Conservation (phyloP, 2,113 vertebrate genomes). For the Anser brachyrhynchus region DNA sequence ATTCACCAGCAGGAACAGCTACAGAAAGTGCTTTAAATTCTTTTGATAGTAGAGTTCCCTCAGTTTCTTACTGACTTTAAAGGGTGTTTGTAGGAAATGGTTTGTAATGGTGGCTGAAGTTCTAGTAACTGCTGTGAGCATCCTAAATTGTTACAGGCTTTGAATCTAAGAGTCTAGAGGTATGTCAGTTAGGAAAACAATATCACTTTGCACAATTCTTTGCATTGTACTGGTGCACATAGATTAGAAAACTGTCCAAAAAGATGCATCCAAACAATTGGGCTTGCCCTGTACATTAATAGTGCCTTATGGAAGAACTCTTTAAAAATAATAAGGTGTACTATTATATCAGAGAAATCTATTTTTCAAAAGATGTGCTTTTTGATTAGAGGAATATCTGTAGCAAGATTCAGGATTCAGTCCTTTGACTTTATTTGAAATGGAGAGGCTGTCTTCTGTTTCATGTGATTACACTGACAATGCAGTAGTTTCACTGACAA, state of each 20-base stretch:
- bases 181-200: not conserved
- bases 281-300: not conserved
- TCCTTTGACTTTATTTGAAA: not conserved
- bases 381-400: not conserved
- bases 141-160: not conserved
- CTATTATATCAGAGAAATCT: not conserved
- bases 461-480: accelerated
- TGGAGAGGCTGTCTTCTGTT: not conserved
- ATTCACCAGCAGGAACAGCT: not conserved
- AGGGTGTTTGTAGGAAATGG: not conserved
- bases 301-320: not conserved
- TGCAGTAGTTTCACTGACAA: too few species aligned
- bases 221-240: accelerated
- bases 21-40: not conserved
- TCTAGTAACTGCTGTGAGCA: not conserved
- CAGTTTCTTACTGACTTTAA: not conserved
- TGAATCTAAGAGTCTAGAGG: not conserved
- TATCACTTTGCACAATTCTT: accelerated
- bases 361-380: not conserved
- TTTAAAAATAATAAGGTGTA: not conserved
- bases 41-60: not conserved
- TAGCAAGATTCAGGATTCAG: not conserved
- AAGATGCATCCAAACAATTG: not conserved
- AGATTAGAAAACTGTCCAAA: not conserved
- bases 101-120: not conserved